A percentile compares a stretch with the other conserved stretches of the same genome.
Evolutionary conservation across 2,797 vertebrate species (phyloP).

Genomic region (Micropoecilia bifurca): DNA sequence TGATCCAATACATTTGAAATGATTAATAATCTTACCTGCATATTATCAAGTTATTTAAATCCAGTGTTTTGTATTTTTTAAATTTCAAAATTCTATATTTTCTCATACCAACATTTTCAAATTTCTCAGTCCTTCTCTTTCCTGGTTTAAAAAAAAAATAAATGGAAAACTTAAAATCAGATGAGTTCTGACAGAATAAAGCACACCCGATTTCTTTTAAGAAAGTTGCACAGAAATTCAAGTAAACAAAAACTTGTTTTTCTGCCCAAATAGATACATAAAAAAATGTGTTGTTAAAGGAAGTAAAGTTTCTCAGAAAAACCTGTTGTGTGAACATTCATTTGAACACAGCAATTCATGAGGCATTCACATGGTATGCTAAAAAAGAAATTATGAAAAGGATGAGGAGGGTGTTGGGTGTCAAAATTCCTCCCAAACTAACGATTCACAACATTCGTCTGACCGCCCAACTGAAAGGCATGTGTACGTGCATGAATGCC

Average conservation of each 20-base stretch:
- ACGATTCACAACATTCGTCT: not conserved
- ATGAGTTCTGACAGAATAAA: not conserved
- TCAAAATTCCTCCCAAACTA: not conserved
- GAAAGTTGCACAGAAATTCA: not conserved
- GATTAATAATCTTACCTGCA: not conserved
- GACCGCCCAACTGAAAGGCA: conserved; percentile 4
- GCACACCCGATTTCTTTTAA: not conserved
- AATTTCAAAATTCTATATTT: not conserved
- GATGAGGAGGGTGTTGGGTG: not conserved
- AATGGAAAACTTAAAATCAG: not conserved
- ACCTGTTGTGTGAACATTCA: not conserved
- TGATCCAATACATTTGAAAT: not conserved
- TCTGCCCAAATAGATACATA: not conserved
- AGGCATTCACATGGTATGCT: not conserved
- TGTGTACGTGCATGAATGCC: conserved; percentile 9
- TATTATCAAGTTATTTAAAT: not conserved
- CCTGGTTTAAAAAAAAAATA: not conserved
- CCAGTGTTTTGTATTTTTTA: not conserved
- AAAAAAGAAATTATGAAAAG: not conserved
- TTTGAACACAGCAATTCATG: not conserved
- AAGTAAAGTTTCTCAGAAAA: not conserved
- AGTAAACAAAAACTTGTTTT: not conserved
- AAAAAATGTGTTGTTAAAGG: not conserved
- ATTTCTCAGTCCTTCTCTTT: not conserved
- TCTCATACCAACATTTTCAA: not conserved